Evolutionary conservation across 2,888 invertebrate genomes (phyloP), one percentile per base, ranked within the genome.

Genomic region (Scaptomyza flava): DNA sequence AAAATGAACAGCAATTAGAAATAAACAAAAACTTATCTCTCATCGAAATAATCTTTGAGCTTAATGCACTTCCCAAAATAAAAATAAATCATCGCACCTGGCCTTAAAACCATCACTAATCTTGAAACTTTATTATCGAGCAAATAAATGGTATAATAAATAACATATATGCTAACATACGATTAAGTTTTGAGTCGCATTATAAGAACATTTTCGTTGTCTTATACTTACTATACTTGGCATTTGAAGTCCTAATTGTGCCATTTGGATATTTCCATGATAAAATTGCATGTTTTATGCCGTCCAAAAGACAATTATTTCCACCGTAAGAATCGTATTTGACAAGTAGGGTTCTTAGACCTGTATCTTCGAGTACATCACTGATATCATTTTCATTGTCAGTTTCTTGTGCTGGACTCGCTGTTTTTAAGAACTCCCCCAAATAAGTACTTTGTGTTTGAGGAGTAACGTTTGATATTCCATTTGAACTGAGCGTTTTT

Each of bases 231-330:
- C 86, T 59, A 30, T 52, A 67, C 47, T 68, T 72, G 7, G 56
- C 30, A 30, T 8, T 57, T 14, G 33, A 2, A 5, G 34, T 30
- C 47, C 48, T 79, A 1, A 91, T 68, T 9, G 87, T 89, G 34
- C 91, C 91, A 84, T 91, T 91, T 0, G 72, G 51, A 71, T 69
- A 63, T 3, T 80, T 68, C 91, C 91, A 91, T 77, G 87, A 82
- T 31, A 87, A 61, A 8, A 90, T 72, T 36, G 81, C 58, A 4
- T 73, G 73, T 47, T 90, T 91, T 0, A 91, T 53, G 5, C 67
- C 63, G 50, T 90, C 86, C 72, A 91, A 60, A 33, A 91, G 73
- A 50, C 91, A 91, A 1, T 58, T 70, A 17, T 83, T 81, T 0
- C 70, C 72, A 31, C 80, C 68, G 46, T 78, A 75, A 2, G 58